Evolutionary conservation across 2,888 invertebrate species (phyloP).

Genomic region (Polyommatus iphigenia): DNA sequence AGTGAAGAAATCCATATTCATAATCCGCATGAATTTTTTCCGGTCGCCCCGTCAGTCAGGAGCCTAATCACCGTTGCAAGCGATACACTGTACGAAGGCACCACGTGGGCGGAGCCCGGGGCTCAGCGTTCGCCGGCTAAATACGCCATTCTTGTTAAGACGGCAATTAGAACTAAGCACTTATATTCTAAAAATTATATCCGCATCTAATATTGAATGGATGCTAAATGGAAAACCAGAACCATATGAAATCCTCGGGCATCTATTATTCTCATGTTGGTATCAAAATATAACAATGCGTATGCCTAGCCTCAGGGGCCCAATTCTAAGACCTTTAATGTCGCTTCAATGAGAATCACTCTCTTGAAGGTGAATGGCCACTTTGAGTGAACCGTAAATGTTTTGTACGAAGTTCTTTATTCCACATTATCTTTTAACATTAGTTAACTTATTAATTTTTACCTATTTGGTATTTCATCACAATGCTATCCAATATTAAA

Average conservation of each 20-base stretch:
- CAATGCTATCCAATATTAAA: too few relatives aligned
- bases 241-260: neutral
- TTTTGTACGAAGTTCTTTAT: too few relatives aligned
- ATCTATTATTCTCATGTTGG: neutral
- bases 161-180: conserved; percentile 40
- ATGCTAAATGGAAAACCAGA: conserved; percentile 2
- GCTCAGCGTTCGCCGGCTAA: conserved; percentile 43
- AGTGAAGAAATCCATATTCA: too few relatives aligned
- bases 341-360: neutral
- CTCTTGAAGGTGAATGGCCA: neutral
- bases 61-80: conserved; percentile 49
- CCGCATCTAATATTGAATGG: neutral
- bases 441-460: too few relatives aligned
- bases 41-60: conserved; percentile 33
- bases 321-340: neutral
- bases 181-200: conserved; percentile 31
- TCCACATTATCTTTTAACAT: too few relatives aligned
- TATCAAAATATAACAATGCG: neutral
- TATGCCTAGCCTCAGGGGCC: neutral
- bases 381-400: too few relatives aligned
- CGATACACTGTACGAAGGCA: conserved; percentile 65
- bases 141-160: conserved; percentile 37
- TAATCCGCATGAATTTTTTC: neutral
- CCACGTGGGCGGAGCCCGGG: conserved; percentile 65
- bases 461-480: too few relatives aligned